Evolutionary conservation across 2,888 invertebrate species (phyloP), one percentile per base, ranked within the genome.

Genomic region (Micropterix aruncella): DNA sequence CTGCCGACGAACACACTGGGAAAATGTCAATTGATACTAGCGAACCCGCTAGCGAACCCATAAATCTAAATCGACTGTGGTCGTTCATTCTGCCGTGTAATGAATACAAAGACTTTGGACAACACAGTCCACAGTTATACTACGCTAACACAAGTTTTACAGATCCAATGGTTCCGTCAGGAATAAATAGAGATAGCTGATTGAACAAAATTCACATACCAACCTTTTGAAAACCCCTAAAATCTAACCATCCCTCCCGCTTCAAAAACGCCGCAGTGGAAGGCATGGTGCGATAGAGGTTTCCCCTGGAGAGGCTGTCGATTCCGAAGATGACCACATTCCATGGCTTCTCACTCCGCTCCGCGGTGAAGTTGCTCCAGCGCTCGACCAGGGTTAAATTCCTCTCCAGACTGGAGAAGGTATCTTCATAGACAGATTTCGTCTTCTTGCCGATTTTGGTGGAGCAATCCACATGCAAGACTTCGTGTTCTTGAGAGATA

Each of bases 251-350:
- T 46, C 73, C 78, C 45, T 79, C 77, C 16, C 78, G 71, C 40
- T 76, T 65, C 27, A 93, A 66, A 57, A 79, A 80, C 14, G 71
- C 63, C 1, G 74, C 67, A 0, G 89, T 89, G 54, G 74, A 70
- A 1, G 83, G 81, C 79, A 92, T 80, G 5, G 83, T 79, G 42
- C 87, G 73, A 16, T 78, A 71, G 45, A 88, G 74, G 57, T 91
- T 87, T 38, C 85, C 65, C 45, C 89, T 64, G 0, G 92, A 91
- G 53, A 92, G 80, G 39, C 88, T 86, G 57, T 92, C 91, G 53
- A 93, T 80, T 37, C 91, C 92, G 15, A 94, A 59, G 57, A 91
- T 67, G 19, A 92, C 61, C 0, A 93, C 78, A 47, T 73, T 74
- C 51, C 69, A 70, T 12, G 27, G 27, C 27, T 5, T 27, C 27